phyloP scores from a whole-genome alignment of 2,797 vertebrate genomes.

The Pangasius mekongensis region DNA sequence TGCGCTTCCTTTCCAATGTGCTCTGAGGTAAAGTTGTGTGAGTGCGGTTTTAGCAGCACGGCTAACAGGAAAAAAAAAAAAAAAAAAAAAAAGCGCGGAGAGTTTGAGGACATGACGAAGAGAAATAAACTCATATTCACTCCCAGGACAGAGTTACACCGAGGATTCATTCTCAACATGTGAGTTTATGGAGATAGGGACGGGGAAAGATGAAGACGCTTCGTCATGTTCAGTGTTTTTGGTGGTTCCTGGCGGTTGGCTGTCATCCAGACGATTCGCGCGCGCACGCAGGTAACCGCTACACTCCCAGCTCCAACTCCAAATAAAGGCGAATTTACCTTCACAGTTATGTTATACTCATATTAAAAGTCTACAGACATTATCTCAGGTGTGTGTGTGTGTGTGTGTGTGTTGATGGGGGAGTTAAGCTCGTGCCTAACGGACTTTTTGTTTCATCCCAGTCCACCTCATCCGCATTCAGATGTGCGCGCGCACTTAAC shows the following conservation, averaged over 20 bases:
- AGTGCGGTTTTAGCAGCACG: background rate
- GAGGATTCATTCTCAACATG: background rate
- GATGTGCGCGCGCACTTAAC: background rate
- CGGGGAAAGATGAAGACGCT: background rate
- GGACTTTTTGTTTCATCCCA: background rate
- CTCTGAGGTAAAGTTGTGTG: conserved; percentile 8
- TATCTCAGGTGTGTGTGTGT: background rate
- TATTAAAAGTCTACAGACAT: too few species aligned
- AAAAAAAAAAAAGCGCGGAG: background rate
- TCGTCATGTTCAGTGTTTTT: conserved; percentile 18
- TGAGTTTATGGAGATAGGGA: background rate
- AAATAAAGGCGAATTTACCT: background rate
- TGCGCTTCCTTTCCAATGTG: background rate
- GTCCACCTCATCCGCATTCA: too few species aligned
- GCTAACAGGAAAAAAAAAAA: background rate
- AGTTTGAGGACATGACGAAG: background rate
- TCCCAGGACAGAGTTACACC: background rate
- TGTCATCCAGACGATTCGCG: background rate
- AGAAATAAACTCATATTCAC: background rate
- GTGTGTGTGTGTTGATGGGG: background rate
- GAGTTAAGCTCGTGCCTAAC: background rate
- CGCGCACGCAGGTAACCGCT: background rate
- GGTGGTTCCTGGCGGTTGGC: background rate
- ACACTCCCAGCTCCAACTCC: too few species aligned
- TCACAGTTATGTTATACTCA: background rate